Conservation (phyloP, 2,797 vertebrate genomes). For the Amblyraja radiata region DNA sequence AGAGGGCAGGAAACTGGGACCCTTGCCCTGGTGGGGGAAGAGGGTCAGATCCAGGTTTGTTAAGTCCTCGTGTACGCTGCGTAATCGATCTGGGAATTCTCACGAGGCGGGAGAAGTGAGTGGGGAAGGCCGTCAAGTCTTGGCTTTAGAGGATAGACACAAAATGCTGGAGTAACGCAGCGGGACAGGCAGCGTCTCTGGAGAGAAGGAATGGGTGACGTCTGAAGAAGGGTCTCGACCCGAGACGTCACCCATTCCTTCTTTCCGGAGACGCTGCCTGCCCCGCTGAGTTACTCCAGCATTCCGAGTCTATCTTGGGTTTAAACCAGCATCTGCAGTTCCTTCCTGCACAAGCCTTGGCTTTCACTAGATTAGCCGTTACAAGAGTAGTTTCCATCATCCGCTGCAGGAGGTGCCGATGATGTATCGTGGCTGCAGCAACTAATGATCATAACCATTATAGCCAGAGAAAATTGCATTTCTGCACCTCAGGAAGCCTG, state of each 20-base stretch:
- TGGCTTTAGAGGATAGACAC: not conserved
- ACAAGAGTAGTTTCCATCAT: not conserved
- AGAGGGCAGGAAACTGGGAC: not conserved
- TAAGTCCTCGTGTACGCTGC: not conserved
- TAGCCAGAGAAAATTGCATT: not conserved
- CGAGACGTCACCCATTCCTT: too few relatives aligned
- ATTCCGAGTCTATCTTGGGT: too few relatives aligned
- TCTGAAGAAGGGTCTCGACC: too few relatives aligned
- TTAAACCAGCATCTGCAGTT: too few relatives aligned
- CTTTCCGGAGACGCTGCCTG: too few relatives aligned
- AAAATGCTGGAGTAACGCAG: too few relatives aligned
- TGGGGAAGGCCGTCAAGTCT: not conserved
- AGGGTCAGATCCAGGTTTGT: not conserved
- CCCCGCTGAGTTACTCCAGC: too few relatives aligned
- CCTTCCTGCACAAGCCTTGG: not conserved
- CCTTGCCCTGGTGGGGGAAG: not conserved
- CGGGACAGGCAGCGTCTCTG: too few relatives aligned
- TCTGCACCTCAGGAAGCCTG: constrained; percentile 21
- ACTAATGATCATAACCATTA: constrained; percentile 33
- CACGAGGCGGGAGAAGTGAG: not conserved
- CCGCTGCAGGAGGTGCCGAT: constrained; percentile 17
- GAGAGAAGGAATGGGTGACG: too few relatives aligned
- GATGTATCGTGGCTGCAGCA: not conserved
- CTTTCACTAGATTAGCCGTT: constrained; percentile 1
- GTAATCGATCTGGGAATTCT: not conserved